Evolutionary conservation across 2,113 vertebrate genomes (phyloP), one percentile per base, ranked within the genome.

Genomic region (Ornithorhynchus anatinus): DNA sequence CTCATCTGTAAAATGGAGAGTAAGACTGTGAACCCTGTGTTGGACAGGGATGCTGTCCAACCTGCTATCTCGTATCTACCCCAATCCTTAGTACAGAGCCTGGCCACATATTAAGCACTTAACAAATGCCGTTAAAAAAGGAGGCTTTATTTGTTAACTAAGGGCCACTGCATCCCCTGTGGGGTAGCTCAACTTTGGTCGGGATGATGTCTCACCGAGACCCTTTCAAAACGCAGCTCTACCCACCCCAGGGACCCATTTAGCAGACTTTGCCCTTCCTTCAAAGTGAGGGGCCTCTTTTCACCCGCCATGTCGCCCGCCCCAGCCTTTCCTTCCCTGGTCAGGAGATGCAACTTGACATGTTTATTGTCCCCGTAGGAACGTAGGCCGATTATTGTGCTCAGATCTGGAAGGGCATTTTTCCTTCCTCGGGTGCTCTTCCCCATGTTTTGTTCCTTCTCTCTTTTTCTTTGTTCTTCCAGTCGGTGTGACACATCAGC

Each of bases 381-480:
- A 25, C 63, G 36, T 42, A 29, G 17, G 16, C n/a, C 58, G 54
- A 25, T 25, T 48, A 25, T 64, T 77, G 27, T 80, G 29, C 32
- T 61, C 47, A 59, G 29, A 31, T 52, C 19, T 12, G 39, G 35
- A 22, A 38, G 33, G 36, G 5, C 27, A 2, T 10, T 60, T 75
- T 60, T 53, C 63, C 59, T 36, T 48, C 53, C 40, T 59, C 6
- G 39, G 10, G 64, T 72, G 27, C 63, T 42, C 36, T 53, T n/a
- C 17, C 37, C 45, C 19, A 40, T 50, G n/a, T 72, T 59, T 76
- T 29, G 6, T 56, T 70, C 63, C 52, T n/a, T 72, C 44, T 25
- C 5, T 45, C 22, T 82, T 59, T 53, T 33, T 39, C n/a, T n/a
- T n/a, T n/a, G n/a, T n/a, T n/a, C n/a, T n/a, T n/a, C n/a, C n/a